Percentiles rank a stretch among this genome's conserved stretches.
Evolutionary conservation across 2,797 vertebrate species (phyloP).

Genomic region (Prunella strophiata): DNA sequence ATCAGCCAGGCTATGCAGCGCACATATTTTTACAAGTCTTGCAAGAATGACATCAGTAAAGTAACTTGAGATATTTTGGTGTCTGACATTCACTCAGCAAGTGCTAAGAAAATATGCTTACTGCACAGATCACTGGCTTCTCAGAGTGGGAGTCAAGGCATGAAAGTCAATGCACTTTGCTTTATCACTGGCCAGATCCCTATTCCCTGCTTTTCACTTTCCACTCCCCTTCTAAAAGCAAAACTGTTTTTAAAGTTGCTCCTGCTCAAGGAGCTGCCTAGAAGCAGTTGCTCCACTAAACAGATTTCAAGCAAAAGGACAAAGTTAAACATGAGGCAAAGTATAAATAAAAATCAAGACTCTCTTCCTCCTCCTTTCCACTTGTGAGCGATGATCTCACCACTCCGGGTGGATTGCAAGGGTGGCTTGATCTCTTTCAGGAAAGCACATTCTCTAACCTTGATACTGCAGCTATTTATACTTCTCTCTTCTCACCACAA

Average conservation of each 20-base stretch:
- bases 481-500: neutral
- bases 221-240: neutral
- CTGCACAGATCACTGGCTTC: constrained; percentile 18
- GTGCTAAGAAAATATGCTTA: constrained; percentile 57
- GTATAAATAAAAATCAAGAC: constrained; percentile 69
- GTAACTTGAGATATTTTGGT: constrained; percentile 63
- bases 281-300: constrained; percentile 15
- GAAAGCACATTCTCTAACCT: constrained; percentile 65
- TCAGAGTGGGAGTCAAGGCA: constrained; percentile 40
- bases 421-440: constrained; percentile 64
- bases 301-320: constrained; percentile 65
- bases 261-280: neutral
- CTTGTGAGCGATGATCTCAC: constrained; percentile 64
- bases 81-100: constrained; percentile 48
- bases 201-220: neutral
- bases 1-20: neutral
- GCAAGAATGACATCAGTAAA: constrained; percentile 53
- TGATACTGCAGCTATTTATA: constrained; percentile 65
- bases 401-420: constrained; percentile 55
- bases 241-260: neutral
- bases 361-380: constrained; percentile 59
- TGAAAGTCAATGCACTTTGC: neutral
- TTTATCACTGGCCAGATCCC: neutral
- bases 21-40: constrained; percentile 44
- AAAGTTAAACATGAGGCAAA: constrained; percentile 64